Evolutionary conservation across 2,113 vertebrate species (phyloP).

Genomic region (Festucalex cinctus): DNA sequence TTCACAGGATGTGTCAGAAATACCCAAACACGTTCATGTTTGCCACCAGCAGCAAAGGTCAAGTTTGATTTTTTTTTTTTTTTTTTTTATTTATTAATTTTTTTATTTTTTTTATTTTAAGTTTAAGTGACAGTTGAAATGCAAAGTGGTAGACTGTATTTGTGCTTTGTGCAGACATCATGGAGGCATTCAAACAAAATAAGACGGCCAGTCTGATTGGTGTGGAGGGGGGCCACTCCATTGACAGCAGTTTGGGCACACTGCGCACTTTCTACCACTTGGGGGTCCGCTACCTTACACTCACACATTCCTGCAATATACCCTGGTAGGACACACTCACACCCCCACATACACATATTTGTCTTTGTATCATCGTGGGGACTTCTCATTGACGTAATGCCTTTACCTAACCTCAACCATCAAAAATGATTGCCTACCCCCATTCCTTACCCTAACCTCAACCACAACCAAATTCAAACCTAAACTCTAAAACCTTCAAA

Average conservation of each 20-base stretch:
- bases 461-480: no score
- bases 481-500: no score
- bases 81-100: no score
- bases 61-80: background rate
- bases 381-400: no score
- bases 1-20: slow-evolving; percentile 83
- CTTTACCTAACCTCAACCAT: no score
- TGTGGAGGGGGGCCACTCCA: slow-evolving; percentile 90
- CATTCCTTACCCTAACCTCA: no score
- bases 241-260: slow-evolving; percentile 88
- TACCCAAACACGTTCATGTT: slow-evolving; percentile 81
- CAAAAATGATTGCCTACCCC: no score
- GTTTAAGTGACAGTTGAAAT: background rate
- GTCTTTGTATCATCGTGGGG: no score
- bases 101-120: rapidly evolving
- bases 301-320: slow-evolving; percentile 93
- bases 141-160: background rate
- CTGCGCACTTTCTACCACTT: slow-evolving; percentile 83
- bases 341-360: no score
- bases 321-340: slow-evolving; percentile 78
- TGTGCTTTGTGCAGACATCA: slow-evolving; percentile 69
- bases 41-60: slow-evolving; percentile 73
- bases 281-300: slow-evolving; percentile 89
- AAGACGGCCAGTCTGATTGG: slow-evolving; percentile 89
- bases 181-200: slow-evolving; percentile 59